These are phyloP conservation scores for Hassar affinis DNA, from an alignment of 2,113 vertebrate species.

Conservation along the genomic window DNA sequence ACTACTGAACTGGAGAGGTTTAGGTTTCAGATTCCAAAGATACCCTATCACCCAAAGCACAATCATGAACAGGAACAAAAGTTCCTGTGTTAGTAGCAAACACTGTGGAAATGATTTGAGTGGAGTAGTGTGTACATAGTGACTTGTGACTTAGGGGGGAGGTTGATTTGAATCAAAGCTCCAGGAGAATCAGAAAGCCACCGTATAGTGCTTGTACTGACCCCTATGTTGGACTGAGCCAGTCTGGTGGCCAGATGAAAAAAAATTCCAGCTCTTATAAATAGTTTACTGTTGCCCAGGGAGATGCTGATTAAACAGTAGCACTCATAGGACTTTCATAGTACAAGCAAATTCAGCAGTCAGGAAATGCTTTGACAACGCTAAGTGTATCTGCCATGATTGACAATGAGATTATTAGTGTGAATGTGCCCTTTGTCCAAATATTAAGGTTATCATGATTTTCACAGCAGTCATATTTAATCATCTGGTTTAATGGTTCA, in stretches of 20 bases:
- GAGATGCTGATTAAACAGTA: conserved; percentile 33
- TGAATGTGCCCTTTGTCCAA: background rate
- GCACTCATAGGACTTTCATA: background rate
- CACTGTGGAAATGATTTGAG: conserved; percentile 41
- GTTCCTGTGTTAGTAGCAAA: conserved; percentile 44
- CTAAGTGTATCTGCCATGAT: conserved; percentile 6
- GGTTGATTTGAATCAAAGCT: background rate
- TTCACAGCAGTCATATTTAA: background rate
- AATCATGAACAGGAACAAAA: conserved; percentile 43
- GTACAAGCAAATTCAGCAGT: conserved; percentile 20
- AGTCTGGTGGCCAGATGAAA: conserved; percentile 39
- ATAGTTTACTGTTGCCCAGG: conserved; percentile 43
- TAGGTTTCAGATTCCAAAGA: conserved; percentile 46
- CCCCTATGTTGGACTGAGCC: conserved; percentile 15
- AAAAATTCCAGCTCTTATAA: conserved; percentile 40
- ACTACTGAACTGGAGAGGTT: conserved; percentile 9
- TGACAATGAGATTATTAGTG: conserved; percentile 14
- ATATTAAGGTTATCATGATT: background rate
- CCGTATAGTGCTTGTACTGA: conserved; percentile 29
- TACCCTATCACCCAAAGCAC: conserved; percentile 37
- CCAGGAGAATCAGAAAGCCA: conserved; percentile 37
- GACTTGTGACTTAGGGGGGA: background rate
- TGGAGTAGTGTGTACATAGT: conserved; percentile 29
- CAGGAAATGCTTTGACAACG: conserved; percentile 27
- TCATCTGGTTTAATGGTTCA: background rate